A percentile compares a stretch with the other conserved stretches of the same genome.
Conservation (phyloP, 2,797 vertebrate species). For the Muraenolepis orangiensis region DNA sequence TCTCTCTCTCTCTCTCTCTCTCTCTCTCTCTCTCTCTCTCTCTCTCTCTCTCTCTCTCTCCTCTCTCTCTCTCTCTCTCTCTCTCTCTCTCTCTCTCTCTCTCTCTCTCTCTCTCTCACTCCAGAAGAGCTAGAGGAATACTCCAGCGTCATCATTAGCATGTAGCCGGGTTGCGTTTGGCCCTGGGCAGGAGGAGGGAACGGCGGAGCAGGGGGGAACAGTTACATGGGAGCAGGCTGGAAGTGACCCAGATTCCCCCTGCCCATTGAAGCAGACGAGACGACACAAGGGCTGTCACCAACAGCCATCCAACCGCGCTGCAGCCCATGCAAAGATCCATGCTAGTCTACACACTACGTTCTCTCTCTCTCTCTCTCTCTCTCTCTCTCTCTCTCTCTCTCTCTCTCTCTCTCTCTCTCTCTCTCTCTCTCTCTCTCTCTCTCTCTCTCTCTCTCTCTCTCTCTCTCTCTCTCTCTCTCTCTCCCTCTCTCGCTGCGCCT, state of each 20-base stretch:
- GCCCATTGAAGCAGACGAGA: slow-evolving; percentile 72
- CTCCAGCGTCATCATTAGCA: slow-evolving; percentile 50
- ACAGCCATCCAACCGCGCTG: slow-evolving; percentile 58
- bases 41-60: background rate
- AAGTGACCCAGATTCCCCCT: slow-evolving; percentile 79
- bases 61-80: background rate
- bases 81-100: background rate
- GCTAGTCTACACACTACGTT: slow-evolving; percentile 41
- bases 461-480: slow-evolving; percentile 9
- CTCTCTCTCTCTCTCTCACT: background rate
- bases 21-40: too few species aligned
- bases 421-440: slow-evolving; percentile 18
- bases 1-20: background rate
- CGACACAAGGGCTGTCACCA: slow-evolving; percentile 65
- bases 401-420: slow-evolving; percentile 9
- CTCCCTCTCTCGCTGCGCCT: slow-evolving; percentile 27
- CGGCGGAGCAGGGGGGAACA: slow-evolving; percentile 60
- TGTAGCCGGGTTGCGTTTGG: slow-evolving; percentile 59
- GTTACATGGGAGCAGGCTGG: slow-evolving; percentile 70
- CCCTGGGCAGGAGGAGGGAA: slow-evolving; percentile 52
- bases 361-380: slow-evolving; percentile 18
- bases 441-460: slow-evolving; percentile 19
- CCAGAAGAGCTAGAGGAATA: background rate
- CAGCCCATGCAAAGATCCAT: slow-evolving; percentile 37
- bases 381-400: slow-evolving; percentile 19